phyloP scores from a whole-genome alignment of 2,888 invertebrate species.

The Meghimatium bilineatum region DNA sequence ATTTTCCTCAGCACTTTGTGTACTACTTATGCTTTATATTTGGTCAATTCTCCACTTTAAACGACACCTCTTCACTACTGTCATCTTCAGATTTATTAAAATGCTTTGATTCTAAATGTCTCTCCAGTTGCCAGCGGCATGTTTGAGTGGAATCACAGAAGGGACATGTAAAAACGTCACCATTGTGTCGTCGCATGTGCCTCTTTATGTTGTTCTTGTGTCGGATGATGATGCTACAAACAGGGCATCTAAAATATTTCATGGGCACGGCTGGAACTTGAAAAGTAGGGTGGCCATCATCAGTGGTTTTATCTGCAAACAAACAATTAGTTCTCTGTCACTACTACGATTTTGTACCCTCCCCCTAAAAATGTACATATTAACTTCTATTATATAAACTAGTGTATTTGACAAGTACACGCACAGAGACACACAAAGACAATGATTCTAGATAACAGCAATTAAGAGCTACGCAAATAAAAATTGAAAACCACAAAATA shows the following conservation, averaged over 20 bases:
- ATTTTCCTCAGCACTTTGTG: background rate
- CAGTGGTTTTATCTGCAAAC: slow-evolving; percentile 36
- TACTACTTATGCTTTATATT: background rate
- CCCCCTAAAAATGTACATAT: background rate
- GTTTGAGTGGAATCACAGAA: slow-evolving; percentile 47
- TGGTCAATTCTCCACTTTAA: background rate
- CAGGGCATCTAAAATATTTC: slow-evolving; percentile 48
- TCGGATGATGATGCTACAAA: slow-evolving; percentile 48
- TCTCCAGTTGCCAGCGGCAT: slow-evolving; percentile 44
- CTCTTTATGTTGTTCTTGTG: slow-evolving; percentile 52
- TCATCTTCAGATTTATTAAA: slow-evolving; percentile 17
- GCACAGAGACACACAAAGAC: background rate
- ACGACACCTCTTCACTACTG: background rate
- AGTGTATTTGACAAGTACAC: background rate
- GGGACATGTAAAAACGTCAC: slow-evolving; percentile 50
- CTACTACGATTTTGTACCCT: slow-evolving; percentile 32
- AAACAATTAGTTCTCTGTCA: slow-evolving; percentile 43
- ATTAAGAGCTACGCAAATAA: too few relatives aligned
- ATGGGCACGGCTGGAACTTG: slow-evolving; percentile 45
- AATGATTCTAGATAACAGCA: too few relatives aligned
- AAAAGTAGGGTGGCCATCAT: slow-evolving; percentile 31
- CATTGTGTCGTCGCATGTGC: slow-evolving; percentile 51
- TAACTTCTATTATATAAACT: background rate
- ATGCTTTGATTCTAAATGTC: slow-evolving; percentile 46
- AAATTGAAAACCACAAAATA: too few relatives aligned